Percentiles rank a stretch among this genome's conserved stretches.
These are phyloP conservation scores for Acipenser oxyrinchus DNA, from an alignment of 2,797 vertebrate species.

Conservation along the genomic window DNA sequence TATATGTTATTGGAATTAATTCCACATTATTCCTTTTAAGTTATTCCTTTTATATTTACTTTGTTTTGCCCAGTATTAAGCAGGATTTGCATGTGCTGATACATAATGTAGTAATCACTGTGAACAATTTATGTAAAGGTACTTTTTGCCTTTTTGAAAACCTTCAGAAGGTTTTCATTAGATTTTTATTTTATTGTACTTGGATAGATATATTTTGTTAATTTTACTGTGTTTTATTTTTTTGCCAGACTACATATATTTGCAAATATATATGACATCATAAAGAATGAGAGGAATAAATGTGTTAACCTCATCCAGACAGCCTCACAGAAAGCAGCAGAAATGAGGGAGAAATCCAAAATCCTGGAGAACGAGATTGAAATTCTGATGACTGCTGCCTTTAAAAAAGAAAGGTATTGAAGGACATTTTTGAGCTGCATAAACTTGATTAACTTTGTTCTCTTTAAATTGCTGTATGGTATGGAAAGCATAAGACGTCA, in stretches of 20 bases:
- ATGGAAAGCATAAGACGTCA: no score
- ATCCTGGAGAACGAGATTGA: constrained; percentile 68
- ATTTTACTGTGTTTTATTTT: constrained; percentile 16
- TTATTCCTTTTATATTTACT: no score
- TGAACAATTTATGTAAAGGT: no score
- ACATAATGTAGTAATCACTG: no score
- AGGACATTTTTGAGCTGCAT: no score
- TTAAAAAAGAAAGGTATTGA: constrained; percentile 69
- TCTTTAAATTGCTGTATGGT: no score
- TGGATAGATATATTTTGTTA: not conserved
- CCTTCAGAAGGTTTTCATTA: not conserved
- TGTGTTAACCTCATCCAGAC: constrained; percentile 62
- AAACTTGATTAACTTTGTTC: no score
- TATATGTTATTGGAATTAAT: no score
- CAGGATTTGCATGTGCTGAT: no score
- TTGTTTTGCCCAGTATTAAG: no score
- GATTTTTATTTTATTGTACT: not conserved
- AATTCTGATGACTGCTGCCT: constrained; percentile 57
- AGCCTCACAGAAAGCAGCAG: constrained; percentile 59
- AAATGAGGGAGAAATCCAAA: constrained; percentile 60
- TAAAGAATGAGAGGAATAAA: constrained; percentile 72
- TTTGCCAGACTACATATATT: constrained; percentile 62
- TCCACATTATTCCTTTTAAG: no score
- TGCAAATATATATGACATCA: constrained; percentile 54
- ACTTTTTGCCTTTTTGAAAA: not conserved